Conservation (phyloP, 2,888 invertebrate genomes). For the Tupiocoris notatus region DNA sequence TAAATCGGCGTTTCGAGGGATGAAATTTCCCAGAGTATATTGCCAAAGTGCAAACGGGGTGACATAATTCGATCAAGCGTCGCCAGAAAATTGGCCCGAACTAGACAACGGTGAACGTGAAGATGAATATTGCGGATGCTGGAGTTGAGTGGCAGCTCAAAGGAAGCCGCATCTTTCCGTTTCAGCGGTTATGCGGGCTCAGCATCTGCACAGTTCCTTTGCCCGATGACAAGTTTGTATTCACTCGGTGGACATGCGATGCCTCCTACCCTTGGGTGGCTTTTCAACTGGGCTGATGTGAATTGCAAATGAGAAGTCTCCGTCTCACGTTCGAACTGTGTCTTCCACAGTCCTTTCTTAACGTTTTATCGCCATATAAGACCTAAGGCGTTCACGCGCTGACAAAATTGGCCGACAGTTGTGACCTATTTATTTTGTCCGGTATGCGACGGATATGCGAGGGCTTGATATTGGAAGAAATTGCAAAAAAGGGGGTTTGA, state of each 20-base stretch:
- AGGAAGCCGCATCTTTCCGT: not conserved
- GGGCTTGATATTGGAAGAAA: too few species aligned
- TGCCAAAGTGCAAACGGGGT: too few species aligned
- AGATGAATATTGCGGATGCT: not conserved
- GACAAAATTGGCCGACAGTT: not conserved
- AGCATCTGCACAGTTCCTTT: too few species aligned
- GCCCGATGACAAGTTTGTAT: not conserved
- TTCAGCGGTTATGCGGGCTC: not conserved
- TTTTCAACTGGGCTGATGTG: not conserved
- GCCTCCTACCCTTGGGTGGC: not conserved
- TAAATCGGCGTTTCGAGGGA: too few species aligned
- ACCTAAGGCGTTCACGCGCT: not conserved
- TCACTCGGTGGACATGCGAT: not conserved
- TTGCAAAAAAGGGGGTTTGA: too few species aligned
- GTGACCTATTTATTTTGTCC: not conserved
- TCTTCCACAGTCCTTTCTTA: not conserved
- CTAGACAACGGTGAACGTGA: too few species aligned
- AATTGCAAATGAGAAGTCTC: not conserved
- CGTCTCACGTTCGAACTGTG: not conserved
- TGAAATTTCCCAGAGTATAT: too few species aligned
- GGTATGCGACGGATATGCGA: too few species aligned
- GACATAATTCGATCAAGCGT: too few species aligned
- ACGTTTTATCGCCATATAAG: too few species aligned
- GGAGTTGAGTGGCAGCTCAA: not conserved
- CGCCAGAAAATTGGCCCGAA: too few species aligned